Evolutionary conservation across 1,140 invertebrate genomes (phyloP).

Genomic region (Apolygus lucorum): DNA sequence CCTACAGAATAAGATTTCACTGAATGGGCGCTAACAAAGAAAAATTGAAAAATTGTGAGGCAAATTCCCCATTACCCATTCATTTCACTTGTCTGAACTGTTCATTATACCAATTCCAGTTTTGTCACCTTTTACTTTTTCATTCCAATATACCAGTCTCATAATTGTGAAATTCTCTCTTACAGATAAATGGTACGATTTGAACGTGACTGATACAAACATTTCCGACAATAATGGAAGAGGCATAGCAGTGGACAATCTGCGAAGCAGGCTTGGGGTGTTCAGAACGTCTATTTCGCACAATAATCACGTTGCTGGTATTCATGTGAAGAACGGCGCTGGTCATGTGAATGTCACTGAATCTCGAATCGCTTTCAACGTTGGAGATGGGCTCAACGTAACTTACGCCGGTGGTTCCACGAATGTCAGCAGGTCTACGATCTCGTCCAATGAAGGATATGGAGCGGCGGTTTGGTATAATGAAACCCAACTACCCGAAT

Average conservation of each 20-base stretch:
- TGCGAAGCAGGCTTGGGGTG: constrained; percentile 69
- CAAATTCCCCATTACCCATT: too few relatives aligned
- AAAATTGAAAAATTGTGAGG: too few relatives aligned
- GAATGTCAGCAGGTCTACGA: constrained; percentile 71
- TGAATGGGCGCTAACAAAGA: too few relatives aligned
- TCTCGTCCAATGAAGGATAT: constrained; percentile 71
- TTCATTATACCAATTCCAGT: too few relatives aligned
- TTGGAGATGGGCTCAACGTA: constrained; percentile 84
- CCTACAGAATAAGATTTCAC: too few relatives aligned
- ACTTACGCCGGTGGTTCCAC: constrained; percentile 83
- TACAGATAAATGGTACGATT: constrained; percentile 70
- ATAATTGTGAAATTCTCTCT: too few relatives aligned
- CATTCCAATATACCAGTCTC: too few relatives aligned
- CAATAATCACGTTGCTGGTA: constrained; percentile 78
- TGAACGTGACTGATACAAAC: constrained; percentile 75
- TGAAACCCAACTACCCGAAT: constrained; percentile 66
- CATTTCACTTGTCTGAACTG: too few relatives aligned
- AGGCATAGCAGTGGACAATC: constrained; percentile 77
- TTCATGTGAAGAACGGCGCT: constrained; percentile 74
- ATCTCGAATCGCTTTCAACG: constrained; percentile 80
- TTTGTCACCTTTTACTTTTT: too few relatives aligned
- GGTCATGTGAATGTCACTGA: constrained; percentile 89
- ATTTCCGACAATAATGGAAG: constrained; percentile 86
- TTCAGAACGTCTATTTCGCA: constrained; percentile 72
- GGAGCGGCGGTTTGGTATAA: constrained; percentile 71